phyloP scores from a whole-genome alignment of 2,797 vertebrate genomes.

The Eutrigla gurnardus region DNA sequence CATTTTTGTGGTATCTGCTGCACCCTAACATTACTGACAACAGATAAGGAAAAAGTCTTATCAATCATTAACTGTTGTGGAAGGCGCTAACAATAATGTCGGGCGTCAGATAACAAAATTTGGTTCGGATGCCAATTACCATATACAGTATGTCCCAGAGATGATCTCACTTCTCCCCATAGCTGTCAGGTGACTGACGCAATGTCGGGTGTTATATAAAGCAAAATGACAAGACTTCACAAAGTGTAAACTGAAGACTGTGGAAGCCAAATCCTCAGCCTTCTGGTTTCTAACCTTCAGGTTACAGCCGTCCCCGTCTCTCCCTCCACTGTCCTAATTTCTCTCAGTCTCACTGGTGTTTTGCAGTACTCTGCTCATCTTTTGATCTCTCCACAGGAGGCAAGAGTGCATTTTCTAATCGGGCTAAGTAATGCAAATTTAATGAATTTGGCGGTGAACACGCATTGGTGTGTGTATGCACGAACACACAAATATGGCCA shows the following conservation, averaged over 20 bases:
- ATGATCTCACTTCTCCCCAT: neutral
- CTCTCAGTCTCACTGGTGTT: constrained; percentile 33
- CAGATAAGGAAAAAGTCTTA: no score
- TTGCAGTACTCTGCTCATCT: constrained; percentile 49
- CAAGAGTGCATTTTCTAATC: constrained; percentile 58
- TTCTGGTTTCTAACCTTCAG: constrained; percentile 27
- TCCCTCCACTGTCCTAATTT: constrained; percentile 29
- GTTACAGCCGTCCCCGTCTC: constrained; percentile 17
- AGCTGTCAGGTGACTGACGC: neutral
- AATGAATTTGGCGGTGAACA: constrained; percentile 71
- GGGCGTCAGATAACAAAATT: no score
- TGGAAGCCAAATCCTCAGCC: constrained; percentile 15
- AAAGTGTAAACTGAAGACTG: neutral
- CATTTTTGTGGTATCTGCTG: no score
- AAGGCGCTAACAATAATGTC: no score
- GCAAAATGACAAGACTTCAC: neutral
- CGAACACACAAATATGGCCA: constrained; percentile 17
- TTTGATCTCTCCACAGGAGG: constrained; percentile 61
- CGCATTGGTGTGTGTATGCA: constrained; percentile 24
- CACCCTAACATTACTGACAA: no score
- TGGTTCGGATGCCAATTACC: no score
- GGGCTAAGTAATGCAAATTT: constrained; percentile 72
- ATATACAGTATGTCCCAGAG: neutral
- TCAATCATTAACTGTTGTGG: neutral
- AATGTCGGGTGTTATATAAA: neutral